Evolutionary conservation across 2,113 vertebrate species (phyloP).

Genomic region (Gracilinanus agilis): DNA sequence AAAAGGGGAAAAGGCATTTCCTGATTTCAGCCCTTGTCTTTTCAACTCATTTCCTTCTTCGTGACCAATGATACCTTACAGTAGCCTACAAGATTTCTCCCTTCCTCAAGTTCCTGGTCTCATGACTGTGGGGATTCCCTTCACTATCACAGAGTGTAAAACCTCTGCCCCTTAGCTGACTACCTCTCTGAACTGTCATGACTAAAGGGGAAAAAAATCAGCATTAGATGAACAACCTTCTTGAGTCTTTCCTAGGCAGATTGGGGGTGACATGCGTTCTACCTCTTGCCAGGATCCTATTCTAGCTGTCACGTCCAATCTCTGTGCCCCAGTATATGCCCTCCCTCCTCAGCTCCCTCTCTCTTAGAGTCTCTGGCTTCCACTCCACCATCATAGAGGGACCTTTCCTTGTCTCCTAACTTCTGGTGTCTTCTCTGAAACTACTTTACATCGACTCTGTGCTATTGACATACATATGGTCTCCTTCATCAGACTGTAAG

Average conservation of each 20-base stretch:
- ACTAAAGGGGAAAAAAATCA: background rate
- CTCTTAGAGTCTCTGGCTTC: background rate
- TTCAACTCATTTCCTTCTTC: conserved; percentile 72
- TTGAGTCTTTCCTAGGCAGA: background rate
- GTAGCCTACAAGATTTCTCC: background rate
- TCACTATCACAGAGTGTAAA: background rate
- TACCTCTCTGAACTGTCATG: background rate
- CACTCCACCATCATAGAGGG: background rate
- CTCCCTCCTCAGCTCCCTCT: background rate
- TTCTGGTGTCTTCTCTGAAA: background rate
- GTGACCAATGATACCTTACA: conserved; percentile 33
- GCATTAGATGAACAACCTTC: background rate
- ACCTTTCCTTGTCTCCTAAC: background rate
- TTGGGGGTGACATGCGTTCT: background rate
- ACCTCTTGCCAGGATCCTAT: background rate
- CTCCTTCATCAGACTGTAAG: background rate
- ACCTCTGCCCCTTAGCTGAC: background rate
- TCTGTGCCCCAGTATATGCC: background rate
- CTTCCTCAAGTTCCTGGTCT: conserved; percentile 11
- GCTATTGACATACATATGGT: background rate
- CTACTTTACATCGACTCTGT: background rate
- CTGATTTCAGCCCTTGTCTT: conserved; percentile 51
- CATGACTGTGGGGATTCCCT: background rate
- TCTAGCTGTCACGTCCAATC: background rate
- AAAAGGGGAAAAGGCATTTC: background rate